Evolutionary conservation across 2,113 vertebrate species (phyloP).

Genomic region (Sceloporus tristichus): DNA sequence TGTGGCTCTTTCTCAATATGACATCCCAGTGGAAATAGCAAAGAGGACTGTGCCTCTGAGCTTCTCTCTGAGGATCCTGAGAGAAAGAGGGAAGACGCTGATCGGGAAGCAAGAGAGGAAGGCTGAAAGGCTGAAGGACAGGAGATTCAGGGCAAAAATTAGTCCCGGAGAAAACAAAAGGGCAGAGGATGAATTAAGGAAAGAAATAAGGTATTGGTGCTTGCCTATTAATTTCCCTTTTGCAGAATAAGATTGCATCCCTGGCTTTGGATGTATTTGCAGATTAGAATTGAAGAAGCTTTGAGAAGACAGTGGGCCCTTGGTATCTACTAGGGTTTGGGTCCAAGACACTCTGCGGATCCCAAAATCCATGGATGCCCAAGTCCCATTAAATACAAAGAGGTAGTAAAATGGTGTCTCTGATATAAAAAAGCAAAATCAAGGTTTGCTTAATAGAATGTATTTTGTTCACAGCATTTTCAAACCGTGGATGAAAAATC

Average conservation of each 20-base stretch:
- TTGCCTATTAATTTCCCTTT: slow-evolving; percentile 10
- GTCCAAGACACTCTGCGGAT: too few species aligned
- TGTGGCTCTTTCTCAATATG: slow-evolving; percentile 57
- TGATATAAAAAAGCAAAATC: too few species aligned
- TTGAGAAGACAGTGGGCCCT: too few species aligned
- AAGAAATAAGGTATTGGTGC: slow-evolving; percentile 89
- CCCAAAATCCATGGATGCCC: too few species aligned
- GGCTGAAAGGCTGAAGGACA: slow-evolving; percentile 71
- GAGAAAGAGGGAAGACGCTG: slow-evolving; percentile 76
- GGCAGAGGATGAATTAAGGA: slow-evolving; percentile 94
- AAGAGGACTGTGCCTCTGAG: slow-evolving; percentile 81
- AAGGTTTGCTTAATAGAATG: too few species aligned
- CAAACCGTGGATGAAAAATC: too few species aligned
- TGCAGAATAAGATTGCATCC: not conserved
- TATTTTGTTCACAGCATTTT: too few species aligned
- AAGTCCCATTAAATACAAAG: too few species aligned
- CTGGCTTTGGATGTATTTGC: too few species aligned
- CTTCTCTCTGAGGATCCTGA: slow-evolving; percentile 85
- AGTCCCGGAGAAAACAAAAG: slow-evolving; percentile 93
- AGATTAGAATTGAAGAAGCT: too few species aligned
- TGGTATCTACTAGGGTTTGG: too few species aligned
- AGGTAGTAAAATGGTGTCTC: too few species aligned
- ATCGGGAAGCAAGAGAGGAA: slow-evolving; percentile 65
- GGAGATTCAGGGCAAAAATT: slow-evolving; percentile 95
- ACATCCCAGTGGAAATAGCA: slow-evolving; percentile 80